Percentiles rank a stretch among this genome's conserved stretches.
phyloP scores from a whole-genome alignment of 2,113 vertebrate species.

The Salvelinus namaycush region DNA sequence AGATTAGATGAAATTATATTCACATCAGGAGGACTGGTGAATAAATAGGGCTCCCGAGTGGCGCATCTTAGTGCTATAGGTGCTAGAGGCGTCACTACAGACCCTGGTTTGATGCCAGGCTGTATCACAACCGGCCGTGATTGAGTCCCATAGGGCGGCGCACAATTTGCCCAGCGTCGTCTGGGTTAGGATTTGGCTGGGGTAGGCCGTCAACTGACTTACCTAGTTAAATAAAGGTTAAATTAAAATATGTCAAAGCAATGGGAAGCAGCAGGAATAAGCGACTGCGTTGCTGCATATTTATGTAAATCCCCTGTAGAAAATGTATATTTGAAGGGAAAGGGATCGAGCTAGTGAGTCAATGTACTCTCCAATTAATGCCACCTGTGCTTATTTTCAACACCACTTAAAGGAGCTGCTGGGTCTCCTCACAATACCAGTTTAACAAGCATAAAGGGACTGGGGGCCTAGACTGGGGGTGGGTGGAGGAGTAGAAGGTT shows the following conservation, averaged over 20 bases:
- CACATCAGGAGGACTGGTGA: constrained; percentile 72
- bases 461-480: constrained; percentile 11
- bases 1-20: constrained; percentile 82
- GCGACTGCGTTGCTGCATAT: neutral
- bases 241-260: constrained; percentile 60
- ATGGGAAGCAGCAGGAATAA: constrained; percentile 40
- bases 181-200: too few species aligned
- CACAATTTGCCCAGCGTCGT: too few species aligned
- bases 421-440: constrained; percentile 64
- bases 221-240: too few species aligned
- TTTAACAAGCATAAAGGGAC: constrained; percentile 65
- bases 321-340: constrained; percentile 1
- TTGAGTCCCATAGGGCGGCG: too few species aligned
- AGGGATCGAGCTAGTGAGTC: constrained; percentile 61
- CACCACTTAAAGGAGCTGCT: constrained; percentile 70
- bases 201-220: too few species aligned
- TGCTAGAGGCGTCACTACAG: too few species aligned
- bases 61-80: too few species aligned
- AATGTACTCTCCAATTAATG: constrained; percentile 63
- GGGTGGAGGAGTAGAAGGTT: neutral
- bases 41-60: constrained; percentile 49
- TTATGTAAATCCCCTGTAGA: too few species aligned
- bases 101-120: too few species aligned
- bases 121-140: too few species aligned
- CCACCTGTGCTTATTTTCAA: constrained; percentile 67